Base-by-base conservation (phyloP, 2,797 vertebrate genomes). In the Bucorvus abyssinicus region DNA sequence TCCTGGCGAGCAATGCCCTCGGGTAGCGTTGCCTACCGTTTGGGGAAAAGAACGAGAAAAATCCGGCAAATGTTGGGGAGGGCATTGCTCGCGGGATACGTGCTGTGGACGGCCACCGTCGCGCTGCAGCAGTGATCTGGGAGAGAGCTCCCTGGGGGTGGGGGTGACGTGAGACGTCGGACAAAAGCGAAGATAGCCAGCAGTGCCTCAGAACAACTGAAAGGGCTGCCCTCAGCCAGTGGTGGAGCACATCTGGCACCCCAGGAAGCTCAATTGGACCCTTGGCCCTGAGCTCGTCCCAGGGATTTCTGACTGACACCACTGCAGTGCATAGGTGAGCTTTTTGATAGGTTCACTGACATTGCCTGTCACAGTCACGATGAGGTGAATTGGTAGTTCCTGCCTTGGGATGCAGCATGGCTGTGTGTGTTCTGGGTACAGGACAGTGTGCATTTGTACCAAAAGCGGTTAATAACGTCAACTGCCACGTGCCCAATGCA, bases 171-270 rank as follows among this genome's bases (percentile, higher is more conserved):
- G 96, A 96, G 92, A 95, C 97, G 89, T 89, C 96, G 97, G 97
- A 97, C 97, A 97, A 97, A 97, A 97, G 96, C 90, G 97, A 97
- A 97, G 97, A 97, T 97, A 97, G 97, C 96, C 97, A 97, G 96
- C 96, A 96, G 95, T 97, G 96, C 96, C 87, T 96, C 97, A 91
- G 96, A 97, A 71, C 95, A 96, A 92, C 96, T 40, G 38, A 95
- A 96, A 97, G 85, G 96, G 95, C 96, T 96, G 96, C 97, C 94
- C 93, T 95, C 97, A 97, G 94, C 97, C 97, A 97, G 97, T 97
- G 97, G 95, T 97, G 97, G 97, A 97, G 94, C 97, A 97, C 97
- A 95, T 97, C 97, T 97, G 96, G 80, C 97, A 97, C 96, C 96
- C 94, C 97, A 97, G 97, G 97, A 97, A 96, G 96, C 95, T 97